These are phyloP conservation scores for Crossoptilon crossoptilon DNA, from an alignment of 2,797 vertebrate genomes.

Conservation along the genomic window DNA sequence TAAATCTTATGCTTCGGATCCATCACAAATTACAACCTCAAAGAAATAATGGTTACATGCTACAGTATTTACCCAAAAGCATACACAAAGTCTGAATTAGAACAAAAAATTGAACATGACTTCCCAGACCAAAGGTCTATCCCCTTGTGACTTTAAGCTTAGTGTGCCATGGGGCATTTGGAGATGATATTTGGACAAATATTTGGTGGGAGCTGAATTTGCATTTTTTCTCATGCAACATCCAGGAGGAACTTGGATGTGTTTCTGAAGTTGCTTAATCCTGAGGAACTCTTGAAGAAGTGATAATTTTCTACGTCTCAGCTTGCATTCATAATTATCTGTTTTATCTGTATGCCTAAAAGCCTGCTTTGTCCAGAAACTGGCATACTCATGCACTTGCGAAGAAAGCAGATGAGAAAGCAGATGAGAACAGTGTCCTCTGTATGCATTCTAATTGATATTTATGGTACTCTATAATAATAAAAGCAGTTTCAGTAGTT, in stretches of 20 bases:
- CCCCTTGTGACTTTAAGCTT: not conserved
- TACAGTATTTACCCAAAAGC: not conserved
- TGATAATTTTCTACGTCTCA: not conserved
- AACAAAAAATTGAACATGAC: not conserved
- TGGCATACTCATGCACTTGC: not conserved
- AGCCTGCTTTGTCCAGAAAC: not conserved
- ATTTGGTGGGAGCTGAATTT: not conserved
- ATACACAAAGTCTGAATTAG: not conserved
- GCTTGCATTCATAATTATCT: not conserved
- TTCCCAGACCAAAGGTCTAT: not conserved
- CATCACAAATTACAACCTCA: not conserved
- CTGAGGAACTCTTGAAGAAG: not conserved
- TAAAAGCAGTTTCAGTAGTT: not conserved
- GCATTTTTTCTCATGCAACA: not conserved
- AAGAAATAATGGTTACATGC: not conserved
- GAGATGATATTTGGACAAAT: not conserved
- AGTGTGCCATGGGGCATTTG: not conserved
- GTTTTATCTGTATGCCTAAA: not conserved
- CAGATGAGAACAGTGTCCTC: not conserved
- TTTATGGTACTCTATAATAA: not conserved
- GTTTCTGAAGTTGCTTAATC: not conserved
- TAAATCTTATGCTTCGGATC: not conserved
- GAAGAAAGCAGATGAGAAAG: not conserved
- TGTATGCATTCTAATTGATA: not conserved
- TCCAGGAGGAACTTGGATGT: not conserved